Conservation (phyloP, 2,113 vertebrate species). For the Todiramphus saurophagus region DNA sequence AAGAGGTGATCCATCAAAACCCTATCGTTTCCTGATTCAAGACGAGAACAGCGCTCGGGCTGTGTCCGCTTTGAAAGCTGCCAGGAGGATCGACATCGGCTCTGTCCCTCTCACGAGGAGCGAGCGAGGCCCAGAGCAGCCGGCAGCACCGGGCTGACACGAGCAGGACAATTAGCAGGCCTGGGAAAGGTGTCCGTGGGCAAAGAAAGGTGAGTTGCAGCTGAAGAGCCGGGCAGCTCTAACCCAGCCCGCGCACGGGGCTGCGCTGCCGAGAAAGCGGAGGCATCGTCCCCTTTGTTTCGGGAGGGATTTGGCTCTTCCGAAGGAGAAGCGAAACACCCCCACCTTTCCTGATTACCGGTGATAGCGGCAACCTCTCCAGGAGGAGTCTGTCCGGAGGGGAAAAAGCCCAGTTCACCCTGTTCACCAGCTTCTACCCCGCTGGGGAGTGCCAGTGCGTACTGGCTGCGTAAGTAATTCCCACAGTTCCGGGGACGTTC, state of each 20-base stretch:
- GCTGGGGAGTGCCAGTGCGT: neutral
- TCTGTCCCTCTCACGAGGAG: neutral
- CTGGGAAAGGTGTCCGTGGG: neutral
- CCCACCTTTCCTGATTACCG: neutral
- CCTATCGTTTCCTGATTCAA: fast-evolving
- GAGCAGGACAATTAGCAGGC: neutral
- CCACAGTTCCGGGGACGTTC: neutral
- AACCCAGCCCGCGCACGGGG: neutral
- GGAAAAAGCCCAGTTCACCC: neutral
- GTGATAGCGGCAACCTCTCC: neutral
- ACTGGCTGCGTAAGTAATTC: neutral
- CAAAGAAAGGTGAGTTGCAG: neutral
- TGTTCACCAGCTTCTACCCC: neutral
- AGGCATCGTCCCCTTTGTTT: neutral
- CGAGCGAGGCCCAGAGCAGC: neutral
- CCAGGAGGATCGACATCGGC: neutral
- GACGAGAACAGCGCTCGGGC: neutral
- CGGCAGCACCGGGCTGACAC: neutral
- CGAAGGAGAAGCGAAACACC: neutral
- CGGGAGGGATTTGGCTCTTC: neutral
- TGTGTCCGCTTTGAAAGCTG: neutral
- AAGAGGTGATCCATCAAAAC: neutral
- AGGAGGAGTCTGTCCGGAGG: neutral
- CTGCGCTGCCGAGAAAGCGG: neutral
- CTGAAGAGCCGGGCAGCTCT: neutral